Percentiles rank a stretch among this genome's conserved stretches.
Conservation (phyloP, 2,888 invertebrate genomes). For the Syrphus vitripennis region DNA sequence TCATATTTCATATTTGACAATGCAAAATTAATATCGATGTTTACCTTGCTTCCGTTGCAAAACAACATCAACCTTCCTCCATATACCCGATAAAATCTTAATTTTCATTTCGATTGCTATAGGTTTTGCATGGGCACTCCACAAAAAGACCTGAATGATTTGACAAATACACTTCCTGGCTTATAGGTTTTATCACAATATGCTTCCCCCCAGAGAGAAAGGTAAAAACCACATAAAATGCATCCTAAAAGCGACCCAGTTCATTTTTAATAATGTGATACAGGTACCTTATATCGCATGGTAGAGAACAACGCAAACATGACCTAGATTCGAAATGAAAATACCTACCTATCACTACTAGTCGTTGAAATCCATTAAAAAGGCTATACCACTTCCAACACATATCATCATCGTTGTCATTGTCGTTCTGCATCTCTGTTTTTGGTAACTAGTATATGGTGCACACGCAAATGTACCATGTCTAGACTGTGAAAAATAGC, state of each 20-base stretch:
- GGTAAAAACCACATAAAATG: slow-evolving; percentile 18
- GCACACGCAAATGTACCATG: slow-evolving; percentile 38
- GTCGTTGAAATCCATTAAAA: slow-evolving; percentile 54
- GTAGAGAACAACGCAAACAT: slow-evolving; percentile 52
- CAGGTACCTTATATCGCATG: background rate
- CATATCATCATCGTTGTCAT: slow-evolving; percentile 1
- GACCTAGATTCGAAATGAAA: slow-evolving; percentile 58
- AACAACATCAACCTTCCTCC: background rate
- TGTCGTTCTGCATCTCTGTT: slow-evolving; percentile 3
- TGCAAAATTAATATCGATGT: background rate
- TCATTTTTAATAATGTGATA: slow-evolving; percentile 22
- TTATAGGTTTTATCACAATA: slow-evolving; percentile 13
- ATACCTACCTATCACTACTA: background rate
- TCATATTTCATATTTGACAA: background rate
- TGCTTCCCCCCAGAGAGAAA: background rate
- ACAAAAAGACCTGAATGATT: slow-evolving; percentile 29
- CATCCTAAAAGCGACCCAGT: slow-evolving; percentile 43
- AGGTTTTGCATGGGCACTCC: no score
- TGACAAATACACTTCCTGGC: slow-evolving; percentile 39
- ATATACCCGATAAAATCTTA: slow-evolving; percentile 3
- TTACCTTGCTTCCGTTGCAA: background rate
- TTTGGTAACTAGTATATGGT: background rate
- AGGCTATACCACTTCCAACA: background rate
- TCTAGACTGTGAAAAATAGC: slow-evolving; percentile 59
- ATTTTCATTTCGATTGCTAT: slow-evolving; percentile 17